phyloP scores from a whole-genome alignment of 2,797 vertebrate species.

The Sebastes itinus region DNA sequence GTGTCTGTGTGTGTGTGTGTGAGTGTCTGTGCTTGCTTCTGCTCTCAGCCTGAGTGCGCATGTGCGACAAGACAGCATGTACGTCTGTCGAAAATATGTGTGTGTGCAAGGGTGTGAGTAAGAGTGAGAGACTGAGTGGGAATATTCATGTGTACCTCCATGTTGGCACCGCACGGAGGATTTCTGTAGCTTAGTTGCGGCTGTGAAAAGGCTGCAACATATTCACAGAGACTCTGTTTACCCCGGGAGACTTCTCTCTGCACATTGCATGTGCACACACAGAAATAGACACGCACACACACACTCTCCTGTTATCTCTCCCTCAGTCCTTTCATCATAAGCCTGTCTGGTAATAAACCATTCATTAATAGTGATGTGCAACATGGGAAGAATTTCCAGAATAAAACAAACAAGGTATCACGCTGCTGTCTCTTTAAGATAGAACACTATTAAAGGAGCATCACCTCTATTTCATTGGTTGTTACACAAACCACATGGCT shows the following conservation, averaged over 20 bases:
- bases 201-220: slow-evolving; percentile 40
- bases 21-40: slow-evolving; percentile 58
- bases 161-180: slow-evolving; percentile 47
- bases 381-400: slow-evolving; percentile 23
- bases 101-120: slow-evolving; percentile 66
- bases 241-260: slow-evolving; percentile 30
- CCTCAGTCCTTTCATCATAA: slow-evolving; percentile 10
- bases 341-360: neutral
- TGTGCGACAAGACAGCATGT: slow-evolving; percentile 80
- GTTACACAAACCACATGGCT: slow-evolving; percentile 76
- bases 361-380: slow-evolving; percentile 18
- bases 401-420: slow-evolving; percentile 46
- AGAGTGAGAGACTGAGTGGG: slow-evolving; percentile 71
- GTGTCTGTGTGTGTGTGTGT: slow-evolving; percentile 54
- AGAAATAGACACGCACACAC: neutral
- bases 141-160: slow-evolving; percentile 64
- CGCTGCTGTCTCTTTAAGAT: slow-evolving; percentile 78
- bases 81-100: slow-evolving; percentile 78
- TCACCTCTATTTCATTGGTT: slow-evolving; percentile 77
- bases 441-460: slow-evolving; percentile 67
- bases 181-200: slow-evolving; percentile 46
- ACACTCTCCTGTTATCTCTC: slow-evolving; percentile 10
- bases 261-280: slow-evolving; percentile 2
- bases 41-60: slow-evolving; percentile 72
- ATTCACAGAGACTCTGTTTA: slow-evolving; percentile 37